phyloP scores from a whole-genome alignment of 2,113 vertebrate species.

The Verasper variegatus region DNA sequence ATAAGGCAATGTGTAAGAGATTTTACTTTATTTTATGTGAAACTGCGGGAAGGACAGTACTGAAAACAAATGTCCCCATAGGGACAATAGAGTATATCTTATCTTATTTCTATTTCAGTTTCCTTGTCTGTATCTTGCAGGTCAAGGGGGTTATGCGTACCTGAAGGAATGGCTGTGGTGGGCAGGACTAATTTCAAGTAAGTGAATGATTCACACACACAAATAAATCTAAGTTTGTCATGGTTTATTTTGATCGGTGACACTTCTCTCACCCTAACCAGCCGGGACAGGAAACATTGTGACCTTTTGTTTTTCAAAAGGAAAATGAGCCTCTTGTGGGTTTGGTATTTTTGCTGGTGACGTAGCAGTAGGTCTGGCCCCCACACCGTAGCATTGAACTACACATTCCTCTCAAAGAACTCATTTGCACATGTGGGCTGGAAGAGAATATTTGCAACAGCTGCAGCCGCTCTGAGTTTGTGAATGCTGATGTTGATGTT shows the following conservation, averaged over 20 bases:
- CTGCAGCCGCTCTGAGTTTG: background rate
- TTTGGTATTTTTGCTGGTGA: slow-evolving; percentile 53
- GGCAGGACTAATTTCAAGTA: slow-evolving; percentile 90
- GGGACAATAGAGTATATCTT: background rate
- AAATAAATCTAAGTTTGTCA: background rate
- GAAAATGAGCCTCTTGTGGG: slow-evolving; percentile 55
- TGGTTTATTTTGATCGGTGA: background rate
- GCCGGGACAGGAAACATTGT: slow-evolving; percentile 37
- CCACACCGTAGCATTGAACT: slow-evolving; percentile 28
- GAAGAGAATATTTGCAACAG: slow-evolving; percentile 7
- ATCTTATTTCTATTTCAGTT: background rate
- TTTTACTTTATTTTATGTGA: too few species aligned
- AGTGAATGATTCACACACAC: slow-evolving; percentile 61
- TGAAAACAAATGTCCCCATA: too few species aligned
- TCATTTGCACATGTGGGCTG: slow-evolving; percentile 52
- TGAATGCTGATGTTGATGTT: slow-evolving; percentile 25
- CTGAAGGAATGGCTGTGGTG: slow-evolving; percentile 90
- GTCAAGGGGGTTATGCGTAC: slow-evolving; percentile 88
- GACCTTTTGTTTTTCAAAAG: slow-evolving; percentile 52
- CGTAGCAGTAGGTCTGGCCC: slow-evolving; percentile 5
- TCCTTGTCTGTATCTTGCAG: slow-evolving; percentile 62
- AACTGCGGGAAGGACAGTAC: too few species aligned
- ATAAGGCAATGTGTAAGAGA: too few species aligned
- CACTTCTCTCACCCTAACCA: background rate
- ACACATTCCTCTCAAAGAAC: slow-evolving; percentile 45